These are phyloP conservation scores for Drosophila arizonae DNA, from an alignment of 1,140 invertebrate species.

Conservation along the genomic window DNA sequence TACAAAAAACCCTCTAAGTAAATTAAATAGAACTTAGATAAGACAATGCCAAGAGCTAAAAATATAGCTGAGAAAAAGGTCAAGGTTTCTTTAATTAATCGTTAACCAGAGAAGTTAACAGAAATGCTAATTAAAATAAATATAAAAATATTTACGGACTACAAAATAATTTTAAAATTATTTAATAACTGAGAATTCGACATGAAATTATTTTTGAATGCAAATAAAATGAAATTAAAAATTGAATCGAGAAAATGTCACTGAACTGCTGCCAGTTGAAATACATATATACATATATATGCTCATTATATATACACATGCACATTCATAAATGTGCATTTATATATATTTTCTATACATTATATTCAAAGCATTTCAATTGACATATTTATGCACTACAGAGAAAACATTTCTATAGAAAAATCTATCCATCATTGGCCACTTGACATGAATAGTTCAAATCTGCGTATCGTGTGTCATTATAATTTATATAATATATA, in stretches of 20 bases:
- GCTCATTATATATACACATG: neutral
- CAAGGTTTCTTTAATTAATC: no score
- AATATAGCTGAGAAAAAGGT: no score
- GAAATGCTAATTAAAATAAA: neutral
- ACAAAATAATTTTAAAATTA: no score
- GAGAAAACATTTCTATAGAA: constrained; percentile 1
- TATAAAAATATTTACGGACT: neutral
- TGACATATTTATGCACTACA: neutral
- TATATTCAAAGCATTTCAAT: neutral
- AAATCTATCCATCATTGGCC: neutral
- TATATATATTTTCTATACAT: neutral
- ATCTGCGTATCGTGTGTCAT: neutral
- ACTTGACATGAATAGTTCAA: neutral
- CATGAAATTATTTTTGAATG: no score
- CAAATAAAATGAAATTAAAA: no score
- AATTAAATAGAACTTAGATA: no score
- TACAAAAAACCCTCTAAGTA: no score
- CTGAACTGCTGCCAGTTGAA: neutral
- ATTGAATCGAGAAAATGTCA: neutral
- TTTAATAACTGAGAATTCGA: no score
- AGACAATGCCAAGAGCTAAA: no score
- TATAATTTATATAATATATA: neutral
- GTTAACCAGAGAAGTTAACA: neutral
- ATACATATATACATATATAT: neutral
- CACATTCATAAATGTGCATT: neutral